phyloP scores from a whole-genome alignment of 2,797 vertebrate genomes.

The Fundulus diaphanus region DNA sequence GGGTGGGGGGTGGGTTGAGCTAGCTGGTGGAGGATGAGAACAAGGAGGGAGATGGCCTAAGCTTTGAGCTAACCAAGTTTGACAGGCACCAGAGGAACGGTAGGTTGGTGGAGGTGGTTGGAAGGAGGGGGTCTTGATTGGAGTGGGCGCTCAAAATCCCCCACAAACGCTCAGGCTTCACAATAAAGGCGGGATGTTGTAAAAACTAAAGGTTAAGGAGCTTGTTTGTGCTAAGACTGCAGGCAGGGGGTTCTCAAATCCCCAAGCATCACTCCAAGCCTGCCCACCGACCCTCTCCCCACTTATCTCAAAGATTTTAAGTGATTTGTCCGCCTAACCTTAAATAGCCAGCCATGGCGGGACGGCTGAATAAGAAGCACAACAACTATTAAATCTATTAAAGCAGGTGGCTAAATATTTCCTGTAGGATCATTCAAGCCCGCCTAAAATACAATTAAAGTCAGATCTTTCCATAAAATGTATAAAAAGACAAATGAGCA shows the following conservation, averaged over 20 bases:
- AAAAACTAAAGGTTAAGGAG: conserved; percentile 46
- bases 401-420: no score
- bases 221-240: conserved; percentile 60
- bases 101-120: conserved; percentile 29
- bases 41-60: conserved; percentile 28
- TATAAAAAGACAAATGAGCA: neutral
- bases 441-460: no score
- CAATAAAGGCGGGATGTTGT: conserved; percentile 40
- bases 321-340: conserved; percentile 35
- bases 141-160: conserved; percentile 25
- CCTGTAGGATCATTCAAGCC: no score
- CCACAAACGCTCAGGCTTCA: conserved; percentile 11
- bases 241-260: conserved; percentile 46
- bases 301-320: conserved; percentile 40
- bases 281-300: neutral
- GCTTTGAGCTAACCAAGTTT: conserved; percentile 77
- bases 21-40: conserved; percentile 37
- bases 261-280: conserved; percentile 31
- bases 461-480: neutral
- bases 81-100: conserved; percentile 71
- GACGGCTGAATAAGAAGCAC: conserved; percentile 23
- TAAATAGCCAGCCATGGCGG: conserved; percentile 11
- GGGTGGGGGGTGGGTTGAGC: neutral
- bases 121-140: conserved; percentile 31
- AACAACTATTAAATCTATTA: no score